A percentile compares a stretch with the other conserved stretches of the same genome.
Conservation (phyloP, 2,888 invertebrate species). For the Drosophila mettleri region DNA sequence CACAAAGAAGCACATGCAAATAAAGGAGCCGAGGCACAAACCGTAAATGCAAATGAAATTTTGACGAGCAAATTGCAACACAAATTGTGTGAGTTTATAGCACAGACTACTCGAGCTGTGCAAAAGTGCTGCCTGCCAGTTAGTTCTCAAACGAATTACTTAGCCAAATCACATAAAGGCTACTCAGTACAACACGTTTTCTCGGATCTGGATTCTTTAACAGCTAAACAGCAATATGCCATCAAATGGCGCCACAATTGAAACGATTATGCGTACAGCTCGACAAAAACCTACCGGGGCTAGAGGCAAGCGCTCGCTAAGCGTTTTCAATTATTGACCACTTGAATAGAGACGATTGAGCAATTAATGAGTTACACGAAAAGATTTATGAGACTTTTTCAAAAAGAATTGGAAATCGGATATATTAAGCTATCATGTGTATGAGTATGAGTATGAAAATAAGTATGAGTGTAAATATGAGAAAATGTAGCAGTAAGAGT, state of each 20-base stretch:
- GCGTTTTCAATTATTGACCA: no score
- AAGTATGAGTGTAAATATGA: no score
- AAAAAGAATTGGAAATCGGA: not conserved
- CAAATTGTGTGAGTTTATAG: slow-evolving; percentile 29
- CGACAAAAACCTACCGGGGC: not conserved
- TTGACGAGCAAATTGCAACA: slow-evolving; percentile 45
- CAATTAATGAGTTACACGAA: not conserved
- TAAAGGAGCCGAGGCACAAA: slow-evolving; percentile 40
- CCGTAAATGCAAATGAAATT: slow-evolving; percentile 47
- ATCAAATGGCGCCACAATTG: slow-evolving; percentile 4
- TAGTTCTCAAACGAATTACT: slow-evolving; percentile 30
- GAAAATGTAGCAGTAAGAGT: no score
- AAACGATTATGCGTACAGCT: not conserved
- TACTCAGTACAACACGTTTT: slow-evolving; percentile 11
- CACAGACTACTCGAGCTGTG: slow-evolving; percentile 15
- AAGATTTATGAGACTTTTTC: no score
- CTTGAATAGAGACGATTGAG: not conserved
- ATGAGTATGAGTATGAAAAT: no score
- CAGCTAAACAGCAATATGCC: no score
- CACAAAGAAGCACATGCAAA: slow-evolving; percentile 47
- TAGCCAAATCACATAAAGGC: slow-evolving; percentile 27
- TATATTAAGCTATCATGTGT: no score
- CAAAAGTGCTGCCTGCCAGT: slow-evolving; percentile 19
- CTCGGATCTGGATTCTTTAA: not conserved
- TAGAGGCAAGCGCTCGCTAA: no score